These are phyloP conservation scores for Synanthedon myopaeformis DNA, from an alignment of 2,888 invertebrate species.

Conservation along the genomic window DNA sequence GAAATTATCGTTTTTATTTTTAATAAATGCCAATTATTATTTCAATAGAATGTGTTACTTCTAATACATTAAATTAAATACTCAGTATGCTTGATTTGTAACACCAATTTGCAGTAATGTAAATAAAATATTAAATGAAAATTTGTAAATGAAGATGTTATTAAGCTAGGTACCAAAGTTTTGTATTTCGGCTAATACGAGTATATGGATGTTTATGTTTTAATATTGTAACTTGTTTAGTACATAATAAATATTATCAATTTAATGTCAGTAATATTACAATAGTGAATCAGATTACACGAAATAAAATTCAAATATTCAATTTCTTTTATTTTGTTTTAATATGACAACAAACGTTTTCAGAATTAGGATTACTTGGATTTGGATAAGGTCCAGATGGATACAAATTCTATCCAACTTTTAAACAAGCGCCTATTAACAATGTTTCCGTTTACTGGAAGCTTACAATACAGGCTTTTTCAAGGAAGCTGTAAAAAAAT, in stretches of 20 bases:
- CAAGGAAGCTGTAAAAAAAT: no score
- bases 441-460: no score
- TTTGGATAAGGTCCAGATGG: no score
- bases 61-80: constrained; percentile 19
- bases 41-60: no score
- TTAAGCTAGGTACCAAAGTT: constrained; percentile 65
- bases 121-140: constrained; percentile 3
- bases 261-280: constrained; percentile 51
- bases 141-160: not conserved
- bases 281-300: constrained; percentile 53
- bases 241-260: constrained; percentile 32
- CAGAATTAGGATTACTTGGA: no score
- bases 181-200: constrained; percentile 58
- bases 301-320: constrained; percentile 55
- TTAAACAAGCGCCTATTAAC: no score
- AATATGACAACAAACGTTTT: no score
- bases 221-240: constrained; percentile 36
- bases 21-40: no score
- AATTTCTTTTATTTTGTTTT: constrained; percentile 17
- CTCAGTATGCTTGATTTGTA: constrained; percentile 20
- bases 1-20: no score
- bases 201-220: constrained; percentile 17
- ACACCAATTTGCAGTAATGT: constrained; percentile 22
- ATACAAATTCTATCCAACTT: no score
- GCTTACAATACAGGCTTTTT: no score